Base-by-base conservation (phyloP, 2,113 vertebrate species). In the Cyprinus carpio region DNA sequence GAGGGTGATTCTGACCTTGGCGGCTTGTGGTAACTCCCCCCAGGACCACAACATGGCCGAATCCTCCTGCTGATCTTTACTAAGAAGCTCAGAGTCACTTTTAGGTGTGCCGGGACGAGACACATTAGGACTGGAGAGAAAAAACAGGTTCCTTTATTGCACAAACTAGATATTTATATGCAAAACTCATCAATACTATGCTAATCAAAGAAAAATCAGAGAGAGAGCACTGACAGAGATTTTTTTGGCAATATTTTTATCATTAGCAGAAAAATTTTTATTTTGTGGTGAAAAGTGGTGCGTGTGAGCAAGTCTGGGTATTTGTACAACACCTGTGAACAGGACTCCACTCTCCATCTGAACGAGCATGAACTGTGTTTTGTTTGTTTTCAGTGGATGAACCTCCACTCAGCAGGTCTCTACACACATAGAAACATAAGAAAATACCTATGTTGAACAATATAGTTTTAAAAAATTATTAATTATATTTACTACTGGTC, bases 1-100 rank as follows among this genome's bases (percentile, higher is more conserved):
- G 4, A 37, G 34, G 34, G 6, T 72, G 12, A 72, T 64, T 69
- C 65, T 27, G 92, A 97, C 96, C 94, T 94, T 96, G 83, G 96
- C 94, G 64, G 96, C 96, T 84, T 99, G 97, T 0, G 97, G 98
- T 79, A 98, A 92, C 81, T 99, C 96, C 51, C 97, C 97, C 97
- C 97, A 99, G 0, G 96, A 94, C 97, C 98, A 99, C 54, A 96
- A 96, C 95, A 99, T 98, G 56, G 96, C 94, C 0, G 95, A 94
- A 84, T 97, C 94, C 90, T 93, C 91, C 76, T 83, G 88, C 4
- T 91, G 90, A 2, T 95, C 87, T 0, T 96, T 40, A 37, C 34
- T 94, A 0, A 98, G 93, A 81, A 99, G 91, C 76, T 99, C 97
- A 0, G 97, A 98, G 89, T 99, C 97, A 37, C 97, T 99, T n/a